Evolutionary conservation across 2,797 vertebrate genomes (phyloP), one percentile per base, ranked within the genome.

Genomic region (Okamejei kenojei): DNA sequence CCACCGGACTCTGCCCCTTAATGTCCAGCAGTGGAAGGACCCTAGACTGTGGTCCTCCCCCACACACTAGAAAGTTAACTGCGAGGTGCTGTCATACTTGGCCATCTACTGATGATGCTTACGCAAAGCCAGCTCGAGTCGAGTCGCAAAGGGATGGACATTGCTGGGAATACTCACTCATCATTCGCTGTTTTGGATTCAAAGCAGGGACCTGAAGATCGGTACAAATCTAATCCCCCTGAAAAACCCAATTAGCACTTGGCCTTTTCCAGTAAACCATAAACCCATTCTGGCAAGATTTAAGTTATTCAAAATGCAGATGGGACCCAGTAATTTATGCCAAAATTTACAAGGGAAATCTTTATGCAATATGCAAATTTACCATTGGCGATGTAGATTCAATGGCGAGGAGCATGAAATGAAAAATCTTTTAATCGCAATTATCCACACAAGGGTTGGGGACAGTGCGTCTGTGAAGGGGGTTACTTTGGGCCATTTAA

Each of bases 201-300:
- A 21, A 88, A 8, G 29, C 84, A 88, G 84, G 29, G 61, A 5
- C 68, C 61, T 6, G 17, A 3, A 32, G 63, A 88, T 19, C 26
- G n/a, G 61, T 88, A 29, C 26, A 17, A 88, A 65, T 88, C 65
- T 88, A 68, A 88, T 88, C n/a, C 38, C 63, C 9, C n/a, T 10
- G 84, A 88, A 88, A 61, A 35, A 68, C n/a, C 63, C 84, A 88
- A 88, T 88, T 88, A 88, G 84, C 63, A 68, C n/a, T 88, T 68
- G 35, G 84, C 63, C n/a, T 88, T 54, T 74, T 68, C 84, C 10
- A 32, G 63, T 68, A 88, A 88, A 63, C 61, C 61, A 61, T 65
- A 63, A 65, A 68, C 32, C 84, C n/a, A 68, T 32, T 35, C 63
- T 68, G 84, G 84, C 61, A 29, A 65, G 84, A 29, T 88, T 88